A percentile compares a stretch with the other conserved stretches of the same genome.
phyloP scores from a whole-genome alignment of 2,113 vertebrate species.

The Cyanoliseus patagonus region DNA sequence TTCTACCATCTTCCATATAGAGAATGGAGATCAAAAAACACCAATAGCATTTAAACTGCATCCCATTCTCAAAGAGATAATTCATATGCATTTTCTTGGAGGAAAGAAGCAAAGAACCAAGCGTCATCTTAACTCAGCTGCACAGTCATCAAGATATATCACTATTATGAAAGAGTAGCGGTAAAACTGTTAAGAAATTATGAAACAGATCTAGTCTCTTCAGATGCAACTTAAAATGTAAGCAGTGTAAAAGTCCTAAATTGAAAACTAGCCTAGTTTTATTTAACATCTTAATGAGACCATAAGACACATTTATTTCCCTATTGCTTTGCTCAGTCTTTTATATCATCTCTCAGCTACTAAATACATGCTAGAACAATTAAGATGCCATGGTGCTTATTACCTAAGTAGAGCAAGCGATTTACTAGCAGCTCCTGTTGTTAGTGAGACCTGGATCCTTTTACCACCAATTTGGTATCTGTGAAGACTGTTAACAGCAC shows the following conservation, averaged over 20 bases:
- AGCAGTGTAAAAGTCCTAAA: neutral
- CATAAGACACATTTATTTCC: neutral
- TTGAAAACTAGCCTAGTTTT: neutral
- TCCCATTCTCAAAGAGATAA: neutral
- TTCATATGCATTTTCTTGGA: neutral
- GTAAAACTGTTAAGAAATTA: neutral
- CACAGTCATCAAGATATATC: neutral
- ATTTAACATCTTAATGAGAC: neutral
- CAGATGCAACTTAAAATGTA: neutral
- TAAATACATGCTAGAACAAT: neutral
- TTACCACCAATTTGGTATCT: slow-evolving; percentile 92
- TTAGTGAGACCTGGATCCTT: slow-evolving; percentile 91
- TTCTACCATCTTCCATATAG: neutral
- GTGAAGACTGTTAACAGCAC: slow-evolving; percentile 88
- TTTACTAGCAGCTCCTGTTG: slow-evolving; percentile 86
- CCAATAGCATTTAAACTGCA: neutral
- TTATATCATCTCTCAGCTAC: neutral
- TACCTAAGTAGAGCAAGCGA: slow-evolving; percentile 89
- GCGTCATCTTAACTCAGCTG: neutral
- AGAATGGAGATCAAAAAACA: neutral
- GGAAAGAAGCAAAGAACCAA: neutral
- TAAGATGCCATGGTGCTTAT: neutral
- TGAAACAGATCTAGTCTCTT: neutral
- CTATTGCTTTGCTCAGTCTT: neutral
- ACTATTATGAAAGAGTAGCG: neutral